Base-by-base conservation (phyloP, 2,797 vertebrate genomes). In the Nannoperca obscura region DNA sequence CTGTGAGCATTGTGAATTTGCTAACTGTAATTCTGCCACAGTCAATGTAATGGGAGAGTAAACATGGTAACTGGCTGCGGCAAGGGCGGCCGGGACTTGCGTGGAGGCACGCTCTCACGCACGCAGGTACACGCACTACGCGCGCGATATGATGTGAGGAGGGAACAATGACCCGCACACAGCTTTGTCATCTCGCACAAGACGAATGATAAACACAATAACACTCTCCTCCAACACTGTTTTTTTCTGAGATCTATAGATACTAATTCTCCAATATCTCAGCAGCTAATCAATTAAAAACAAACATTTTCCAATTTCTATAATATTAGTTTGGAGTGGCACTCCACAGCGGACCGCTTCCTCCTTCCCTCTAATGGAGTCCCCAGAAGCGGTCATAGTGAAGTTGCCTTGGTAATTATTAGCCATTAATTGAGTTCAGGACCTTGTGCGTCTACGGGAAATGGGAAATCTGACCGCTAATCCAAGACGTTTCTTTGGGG, bases 381-480 rank as follows among this genome's bases (percentile, higher is more conserved):
- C 74, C 89, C 84, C 82, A 89, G 86, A 76, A 93, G 88, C 90
- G 88, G 68, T 88, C 88, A 86, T 64, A 81, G 81, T 81, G 82
- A 90, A 88, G 93, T 86, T 72, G 86, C 67, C 94, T 92, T 92
- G 89, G 91, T 97, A 97, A 97, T 97, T 97, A 97, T 97, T 96
- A 96, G 93, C 94, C 95, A 96, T 97, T 97, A 97, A 97, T 97
- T 96, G 96, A 94, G 96, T 97, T 97, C 96, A 95, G 92, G 96
- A 96, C 96, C 96, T 95, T 94, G 93, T 74, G 85, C 49, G 90
- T 95, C 93, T 90, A 12, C 92, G 95, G 95, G 95, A 96, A 96
- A 95, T 93, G 93, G 90, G 93, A 94, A 96, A 85, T 91, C 89
- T 95, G 95, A 95, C 94, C 95, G 86, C 94, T 94, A 94, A 94